These are phyloP conservation scores for Probosciger aterrimus DNA, from an alignment of 2,113 vertebrate species.

Conservation along the genomic window DNA sequence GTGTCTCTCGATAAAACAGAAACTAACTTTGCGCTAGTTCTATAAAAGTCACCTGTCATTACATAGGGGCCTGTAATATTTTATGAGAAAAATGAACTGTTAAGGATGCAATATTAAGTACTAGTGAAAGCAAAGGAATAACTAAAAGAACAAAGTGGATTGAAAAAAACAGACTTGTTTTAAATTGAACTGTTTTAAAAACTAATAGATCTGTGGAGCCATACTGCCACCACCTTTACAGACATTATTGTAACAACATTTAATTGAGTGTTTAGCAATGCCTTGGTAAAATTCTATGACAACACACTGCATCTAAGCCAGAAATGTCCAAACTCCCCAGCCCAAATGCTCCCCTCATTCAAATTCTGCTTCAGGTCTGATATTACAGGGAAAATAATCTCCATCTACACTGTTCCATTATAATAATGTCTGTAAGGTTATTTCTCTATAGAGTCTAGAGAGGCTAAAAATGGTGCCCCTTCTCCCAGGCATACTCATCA, in stretches of 20 bases:
- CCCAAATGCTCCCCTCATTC: not conserved
- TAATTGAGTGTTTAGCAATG: not conserved
- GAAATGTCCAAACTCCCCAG: not conserved
- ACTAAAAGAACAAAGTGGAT: not conserved
- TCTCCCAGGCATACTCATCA: not conserved
- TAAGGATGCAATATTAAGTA: not conserved
- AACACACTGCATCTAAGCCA: not conserved
- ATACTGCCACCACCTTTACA: not conserved
- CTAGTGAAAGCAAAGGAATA: not conserved
- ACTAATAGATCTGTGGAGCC: not conserved
- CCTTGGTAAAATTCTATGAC: not conserved
- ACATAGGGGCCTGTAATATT: not conserved
- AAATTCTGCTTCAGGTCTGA: not conserved
- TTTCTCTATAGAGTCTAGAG: not conserved
- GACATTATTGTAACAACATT: not conserved
- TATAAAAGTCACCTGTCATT: not conserved
- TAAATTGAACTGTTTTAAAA: not conserved
- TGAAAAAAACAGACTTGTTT: not conserved
- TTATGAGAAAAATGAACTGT: not conserved
- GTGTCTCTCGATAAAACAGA: not conserved
- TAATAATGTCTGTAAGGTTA: not conserved
- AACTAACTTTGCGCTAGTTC: not conserved
- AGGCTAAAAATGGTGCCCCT: not conserved
- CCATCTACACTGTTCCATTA: not conserved
- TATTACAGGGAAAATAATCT: not conserved